phyloP scores from a whole-genome alignment of 2,113 vertebrate species.

The Grantiella picta region DNA sequence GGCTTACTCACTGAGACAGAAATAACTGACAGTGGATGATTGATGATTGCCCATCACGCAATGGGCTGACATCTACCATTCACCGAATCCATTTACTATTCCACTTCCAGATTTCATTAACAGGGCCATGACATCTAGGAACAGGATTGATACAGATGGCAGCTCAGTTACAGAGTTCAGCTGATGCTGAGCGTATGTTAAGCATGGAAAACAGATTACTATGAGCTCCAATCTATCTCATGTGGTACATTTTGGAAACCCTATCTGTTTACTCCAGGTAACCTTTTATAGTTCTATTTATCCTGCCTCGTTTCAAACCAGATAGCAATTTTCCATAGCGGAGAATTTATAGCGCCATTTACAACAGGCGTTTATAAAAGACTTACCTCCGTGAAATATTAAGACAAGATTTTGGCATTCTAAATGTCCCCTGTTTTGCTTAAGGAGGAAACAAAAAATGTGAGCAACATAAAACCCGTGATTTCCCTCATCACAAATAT shows the following conservation, averaged over 20 bases:
- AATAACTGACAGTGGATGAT: conserved; percentile 87
- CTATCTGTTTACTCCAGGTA: conserved; percentile 54
- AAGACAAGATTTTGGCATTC: conserved; percentile 36
- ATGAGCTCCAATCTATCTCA: conserved; percentile 27
- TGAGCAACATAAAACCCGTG: background rate
- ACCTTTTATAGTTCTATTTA: conserved; percentile 54
- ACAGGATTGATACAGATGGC: conserved; percentile 61
- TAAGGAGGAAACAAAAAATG: background rate
- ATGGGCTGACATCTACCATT: conserved; percentile 83
- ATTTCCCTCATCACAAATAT: conserved; percentile 29
- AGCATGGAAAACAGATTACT: conserved; percentile 50
- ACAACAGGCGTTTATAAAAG: background rate
- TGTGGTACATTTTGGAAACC: conserved; percentile 39
- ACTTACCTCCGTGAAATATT: background rate
- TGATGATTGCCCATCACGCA: conserved; percentile 87
- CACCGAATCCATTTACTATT: conserved; percentile 64
- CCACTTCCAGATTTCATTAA: conserved; percentile 71
- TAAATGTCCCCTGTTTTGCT: conserved; percentile 10
- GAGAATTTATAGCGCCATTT: conserved; percentile 48
- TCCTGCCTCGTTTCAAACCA: conserved; percentile 34
- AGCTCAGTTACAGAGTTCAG: conserved; percentile 53
- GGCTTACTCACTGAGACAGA: conserved; percentile 82
- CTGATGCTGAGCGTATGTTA: conserved; percentile 31
- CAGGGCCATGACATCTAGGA: conserved; percentile 45
- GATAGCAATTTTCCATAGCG: conserved; percentile 44